Evolutionary conservation across 1,140 invertebrate species (phyloP).

Genomic region (Neuroterus valhalla): DNA sequence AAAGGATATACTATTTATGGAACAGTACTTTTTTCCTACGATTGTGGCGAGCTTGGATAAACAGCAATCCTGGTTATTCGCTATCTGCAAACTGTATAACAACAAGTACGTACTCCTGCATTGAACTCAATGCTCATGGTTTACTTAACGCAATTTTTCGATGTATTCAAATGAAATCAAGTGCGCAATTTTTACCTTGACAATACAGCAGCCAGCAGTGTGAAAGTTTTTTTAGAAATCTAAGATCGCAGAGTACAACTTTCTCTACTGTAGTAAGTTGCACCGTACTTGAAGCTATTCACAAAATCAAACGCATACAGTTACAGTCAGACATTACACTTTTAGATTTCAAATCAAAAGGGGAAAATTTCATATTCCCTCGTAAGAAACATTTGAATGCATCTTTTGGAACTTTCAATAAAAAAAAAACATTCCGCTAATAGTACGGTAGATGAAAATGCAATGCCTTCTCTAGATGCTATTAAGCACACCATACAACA

Average conservation of each 20-base stretch:
- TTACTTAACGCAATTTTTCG: conserved; percentile 34
- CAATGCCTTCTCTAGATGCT: too few relatives aligned
- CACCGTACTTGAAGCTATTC: too few relatives aligned
- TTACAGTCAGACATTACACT: too few relatives aligned
- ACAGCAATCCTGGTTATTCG: conserved; percentile 15
- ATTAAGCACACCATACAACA: too few relatives aligned
- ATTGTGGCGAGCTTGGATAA: conserved; percentile 34
- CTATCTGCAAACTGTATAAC: conserved; percentile 35
- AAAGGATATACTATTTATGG: conserved; percentile 36
- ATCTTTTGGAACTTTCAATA: too few relatives aligned
- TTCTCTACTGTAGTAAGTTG: conserved; percentile 9
- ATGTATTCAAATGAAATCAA: conserved; percentile 20
- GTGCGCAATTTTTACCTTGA: conserved; percentile 35
- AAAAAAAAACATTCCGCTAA: too few relatives aligned
- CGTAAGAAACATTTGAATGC: too few relatives aligned
- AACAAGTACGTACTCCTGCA: conserved; percentile 36
- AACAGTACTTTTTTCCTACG: conserved; percentile 35
- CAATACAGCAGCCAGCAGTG: conserved; percentile 40
- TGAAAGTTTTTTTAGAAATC: conserved; percentile 38
- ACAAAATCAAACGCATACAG: too few relatives aligned
- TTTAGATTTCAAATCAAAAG: too few relatives aligned
- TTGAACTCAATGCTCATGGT: conserved; percentile 40
- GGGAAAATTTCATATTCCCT: too few relatives aligned
- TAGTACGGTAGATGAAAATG: too few relatives aligned
- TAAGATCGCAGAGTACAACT: conserved; percentile 31